phyloP scores from a whole-genome alignment of 37 sponge, comb jelly and placozoan genomes.

The Lycopodina hypogea region DNA sequence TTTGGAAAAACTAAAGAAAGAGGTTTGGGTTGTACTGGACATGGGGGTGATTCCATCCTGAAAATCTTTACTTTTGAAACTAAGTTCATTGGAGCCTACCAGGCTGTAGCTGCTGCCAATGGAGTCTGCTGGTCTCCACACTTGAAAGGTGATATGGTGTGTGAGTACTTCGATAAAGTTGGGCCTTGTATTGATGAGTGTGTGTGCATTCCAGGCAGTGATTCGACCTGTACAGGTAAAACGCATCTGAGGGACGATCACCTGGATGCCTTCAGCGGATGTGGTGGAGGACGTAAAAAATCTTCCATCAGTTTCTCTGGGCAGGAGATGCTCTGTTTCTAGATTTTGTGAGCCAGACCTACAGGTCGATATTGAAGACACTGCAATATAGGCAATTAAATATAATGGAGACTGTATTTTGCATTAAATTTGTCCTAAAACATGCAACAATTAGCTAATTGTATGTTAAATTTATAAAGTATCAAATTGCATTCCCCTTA shows the following conservation, averaged over 20 bases:
- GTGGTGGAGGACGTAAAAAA: not conserved
- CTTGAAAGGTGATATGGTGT: conserved; percentile 1
- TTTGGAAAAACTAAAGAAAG: not conserved
- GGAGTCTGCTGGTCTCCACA: not conserved
- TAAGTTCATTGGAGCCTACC: not conserved
- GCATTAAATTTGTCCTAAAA: no score
- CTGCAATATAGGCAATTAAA: not conserved
- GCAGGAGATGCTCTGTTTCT: not conserved
- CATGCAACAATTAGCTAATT: no score
- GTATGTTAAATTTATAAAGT: no score
- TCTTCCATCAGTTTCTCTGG: not conserved
- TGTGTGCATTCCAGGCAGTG: conserved; percentile 11
- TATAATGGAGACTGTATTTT: no score
- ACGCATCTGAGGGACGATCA: conserved; percentile 3
- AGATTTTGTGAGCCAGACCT: not conserved
- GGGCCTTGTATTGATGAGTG: not conserved
- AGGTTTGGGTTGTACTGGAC: not conserved
- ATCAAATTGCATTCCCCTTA: no score
- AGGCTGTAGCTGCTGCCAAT: not conserved
- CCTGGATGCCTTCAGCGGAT: not conserved
- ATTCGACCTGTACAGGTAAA: not conserved
- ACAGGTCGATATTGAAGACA: not conserved
- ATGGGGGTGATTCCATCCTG: not conserved
- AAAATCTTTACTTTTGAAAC: not conserved
- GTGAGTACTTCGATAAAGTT: not conserved